phyloP scores from a whole-genome alignment of 35 echinoderm and acorn worm species.

The Heliocidaris erythrogramma region DNA sequence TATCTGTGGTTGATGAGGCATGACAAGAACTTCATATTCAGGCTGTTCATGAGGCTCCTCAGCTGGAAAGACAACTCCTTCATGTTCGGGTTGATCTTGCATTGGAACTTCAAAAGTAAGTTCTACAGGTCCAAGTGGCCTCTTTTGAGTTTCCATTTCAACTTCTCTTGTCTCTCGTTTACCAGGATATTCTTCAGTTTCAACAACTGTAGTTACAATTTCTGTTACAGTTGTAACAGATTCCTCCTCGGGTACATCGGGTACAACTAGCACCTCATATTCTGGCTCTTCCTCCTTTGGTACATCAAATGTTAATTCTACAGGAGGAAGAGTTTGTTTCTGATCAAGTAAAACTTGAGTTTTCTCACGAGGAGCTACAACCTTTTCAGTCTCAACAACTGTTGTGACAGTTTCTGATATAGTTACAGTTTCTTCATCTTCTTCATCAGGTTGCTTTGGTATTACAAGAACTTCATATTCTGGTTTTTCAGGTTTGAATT shows the following conservation, averaged over 20 bases:
- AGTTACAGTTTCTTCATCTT: slow-evolving; percentile 61
- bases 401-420: slow-evolving; percentile 55
- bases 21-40: slow-evolving; percentile 48
- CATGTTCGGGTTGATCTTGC: slow-evolving; percentile 57
- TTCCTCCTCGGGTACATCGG: neutral
- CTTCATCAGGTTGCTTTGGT: slow-evolving; percentile 49
- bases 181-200: slow-evolving; percentile 55
- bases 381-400: slow-evolving; percentile 51
- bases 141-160: slow-evolving; percentile 38
- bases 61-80: slow-evolving; percentile 59
- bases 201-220: slow-evolving; percentile 51
- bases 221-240: slow-evolving; percentile 46
- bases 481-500: slow-evolving; percentile 23
- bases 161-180: slow-evolving; percentile 48
- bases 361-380: slow-evolving; percentile 33
- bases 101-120: slow-evolving; percentile 67
- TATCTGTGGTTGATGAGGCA: slow-evolving; percentile 38
- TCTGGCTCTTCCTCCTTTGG: slow-evolving; percentile 43
- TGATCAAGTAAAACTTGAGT: slow-evolving; percentile 57
- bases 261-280: slow-evolving; percentile 18
- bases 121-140: slow-evolving; percentile 64
- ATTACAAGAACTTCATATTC: slow-evolving; percentile 38
- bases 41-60: slow-evolving; percentile 40
- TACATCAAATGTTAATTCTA: slow-evolving; percentile 53
- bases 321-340: slow-evolving; percentile 37